Evolutionary conservation across 2,797 vertebrate genomes (phyloP), one percentile per base, ranked within the genome.

Genomic region (Poeciliopsis gracilis): DNA sequence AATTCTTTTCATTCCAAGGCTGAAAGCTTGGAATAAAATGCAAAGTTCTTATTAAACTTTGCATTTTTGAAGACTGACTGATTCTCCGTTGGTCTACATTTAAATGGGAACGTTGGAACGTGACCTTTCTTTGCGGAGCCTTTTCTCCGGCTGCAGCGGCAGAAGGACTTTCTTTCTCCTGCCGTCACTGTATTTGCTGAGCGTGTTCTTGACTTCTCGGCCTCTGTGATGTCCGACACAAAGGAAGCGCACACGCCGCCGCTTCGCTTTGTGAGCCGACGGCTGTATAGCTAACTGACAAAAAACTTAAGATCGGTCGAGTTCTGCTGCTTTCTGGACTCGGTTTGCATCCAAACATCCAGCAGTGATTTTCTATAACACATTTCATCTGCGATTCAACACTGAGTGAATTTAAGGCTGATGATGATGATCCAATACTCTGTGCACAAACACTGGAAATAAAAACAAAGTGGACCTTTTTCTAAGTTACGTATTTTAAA

Each of bases 201-300:
- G 36, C 75, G 66, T 63, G 47, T 74, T 77, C 70, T 63, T 84
- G 83, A 85, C 90, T 82, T 78, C 59, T 30, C 57, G 4, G 75
- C 66, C 10, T 10, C 18, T 10, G 30, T 28, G 77, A 70, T 69
- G 74, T 78, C 73, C 75, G 28, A 77, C 78, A 80, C 72, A 25
- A 41, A 49, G 66, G 70, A 71, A 79, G 77, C 10, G 23, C 33
- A 25, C 28, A 11, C 79, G 43, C 25, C n/a, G 1, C 12, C 63
- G 79, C 46, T 80, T 36, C 47, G 1, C 72, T 18, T 30, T 72
- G 72, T 47, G 72, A 83, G 81, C 59, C 87, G 73, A 81, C 80
- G 80, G 81, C 76, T 80, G 82, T 77, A 82, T 69, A 23, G 78
- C 69, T 77, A 72, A 18, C 71, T 71, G 81, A 77, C 81, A 72